Conservation (phyloP, 2,888 invertebrate species). For the Anoplius nigerrimus region DNA sequence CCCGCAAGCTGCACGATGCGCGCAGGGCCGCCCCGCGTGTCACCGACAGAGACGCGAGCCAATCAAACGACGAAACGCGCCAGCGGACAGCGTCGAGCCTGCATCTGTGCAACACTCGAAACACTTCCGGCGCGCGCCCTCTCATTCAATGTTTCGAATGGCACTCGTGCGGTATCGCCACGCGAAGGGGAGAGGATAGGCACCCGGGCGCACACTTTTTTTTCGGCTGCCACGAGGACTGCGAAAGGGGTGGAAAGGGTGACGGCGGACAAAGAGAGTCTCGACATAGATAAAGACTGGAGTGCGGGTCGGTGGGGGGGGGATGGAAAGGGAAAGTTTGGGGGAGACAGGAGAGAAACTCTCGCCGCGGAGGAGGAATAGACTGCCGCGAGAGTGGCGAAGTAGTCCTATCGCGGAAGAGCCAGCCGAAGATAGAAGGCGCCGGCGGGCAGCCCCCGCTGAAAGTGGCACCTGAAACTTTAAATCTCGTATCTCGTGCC, state of each 20-base stretch:
- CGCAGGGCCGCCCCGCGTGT: constrained; percentile 7
- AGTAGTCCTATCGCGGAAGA: constrained; percentile 41
- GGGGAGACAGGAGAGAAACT: not conserved
- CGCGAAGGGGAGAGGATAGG: constrained; percentile 8
- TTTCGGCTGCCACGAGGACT: constrained; percentile 16
- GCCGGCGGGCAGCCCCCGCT: constrained; percentile 41
- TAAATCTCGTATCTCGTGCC: constrained; percentile 57
- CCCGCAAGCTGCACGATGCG: too few relatives aligned
- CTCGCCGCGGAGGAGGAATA: not conserved
- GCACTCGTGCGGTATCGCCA: constrained; percentile 12
- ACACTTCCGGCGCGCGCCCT: constrained; percentile 15
- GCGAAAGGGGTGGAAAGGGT: constrained; percentile 22
- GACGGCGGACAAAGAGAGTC: not conserved
- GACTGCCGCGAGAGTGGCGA: not conserved
- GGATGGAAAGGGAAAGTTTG: not conserved
- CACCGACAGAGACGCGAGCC: constrained; percentile 12
- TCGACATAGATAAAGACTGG: not conserved
- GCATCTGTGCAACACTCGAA: constrained; percentile 22
- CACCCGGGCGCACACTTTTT: constrained; percentile 8
- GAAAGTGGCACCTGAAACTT: constrained; percentile 57
- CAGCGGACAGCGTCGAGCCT: constrained; percentile 1
- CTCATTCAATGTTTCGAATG: constrained; percentile 19
- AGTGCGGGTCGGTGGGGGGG: too few relatives aligned
- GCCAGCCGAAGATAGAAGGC: constrained; percentile 42
- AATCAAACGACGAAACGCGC: constrained; percentile 22